Evolutionary conservation across 2,113 vertebrate genomes (phyloP), one percentile per base, ranked within the genome.

Genomic region (Microtus ochrogaster): DNA sequence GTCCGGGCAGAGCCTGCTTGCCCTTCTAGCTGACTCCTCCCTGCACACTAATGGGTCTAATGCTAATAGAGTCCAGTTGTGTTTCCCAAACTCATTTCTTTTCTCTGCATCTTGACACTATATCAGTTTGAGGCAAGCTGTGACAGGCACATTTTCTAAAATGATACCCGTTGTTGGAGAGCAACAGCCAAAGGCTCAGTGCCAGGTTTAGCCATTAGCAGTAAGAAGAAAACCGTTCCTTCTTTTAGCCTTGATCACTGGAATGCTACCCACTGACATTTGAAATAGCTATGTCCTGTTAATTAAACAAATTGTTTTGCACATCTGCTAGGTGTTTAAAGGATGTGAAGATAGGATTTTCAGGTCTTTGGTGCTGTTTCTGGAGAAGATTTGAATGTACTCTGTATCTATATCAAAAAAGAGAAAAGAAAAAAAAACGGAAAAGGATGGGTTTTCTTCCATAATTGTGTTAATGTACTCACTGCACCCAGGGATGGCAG

Each of bases 81-180:
- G 72, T 95, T 97, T 58, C 84, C 96, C 91, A 87, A 92, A 96
- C 95, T 97, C 73, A 89, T 97, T 98, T 98, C 92, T 97, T 72
- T 96, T 88, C 88, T 98, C 96, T 97, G 28, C 92, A 96, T 98
- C 97, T 97, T 97, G 94, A 97, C 96, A 90, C 95, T 83, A 8
- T 96, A 97, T 96, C 97, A 96, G 74, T 94, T 94, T 97, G 90
- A 97, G 68, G 66, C 58, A 87, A 97, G 97, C 96, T 98, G 95
- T 77, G 97, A 74, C 30, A 94, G 30, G 19, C 47, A 58, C 95
- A 97, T 95, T 98, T 97, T 94, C 91, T 77, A 97, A 98, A 98
- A 97, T 14, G 96, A 94, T 83, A 72, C 11, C 93, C 94, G 47
- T 7, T 7, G 94, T 97, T 97, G 97, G 93, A 89, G 98, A 92